Conservation (phyloP, 2,888 invertebrate species). For the Euzophera pinguis region DNA sequence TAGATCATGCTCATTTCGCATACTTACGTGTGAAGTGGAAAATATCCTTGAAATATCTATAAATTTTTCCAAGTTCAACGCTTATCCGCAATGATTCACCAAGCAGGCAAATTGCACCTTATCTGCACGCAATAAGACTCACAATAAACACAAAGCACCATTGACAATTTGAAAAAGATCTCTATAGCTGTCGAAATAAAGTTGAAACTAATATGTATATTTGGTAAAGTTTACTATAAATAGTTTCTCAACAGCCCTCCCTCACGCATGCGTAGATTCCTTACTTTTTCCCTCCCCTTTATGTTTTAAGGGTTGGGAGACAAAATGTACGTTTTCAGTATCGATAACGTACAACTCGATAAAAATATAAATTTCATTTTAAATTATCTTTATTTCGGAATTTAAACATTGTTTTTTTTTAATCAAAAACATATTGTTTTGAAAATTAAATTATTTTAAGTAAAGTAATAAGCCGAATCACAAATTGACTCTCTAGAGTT, state of each 20-base stretch:
- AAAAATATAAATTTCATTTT: too few species aligned
- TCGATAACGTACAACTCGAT: neutral
- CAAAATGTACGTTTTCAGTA: neutral
- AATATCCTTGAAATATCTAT: neutral
- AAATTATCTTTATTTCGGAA: too few species aligned
- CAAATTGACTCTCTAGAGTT: too few species aligned
- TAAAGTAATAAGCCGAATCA: too few species aligned
- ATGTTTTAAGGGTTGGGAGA: slow-evolving; percentile 17
- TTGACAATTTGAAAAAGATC: neutral
- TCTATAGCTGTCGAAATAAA: neutral
- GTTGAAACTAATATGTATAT: neutral
- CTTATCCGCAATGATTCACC: slow-evolving; percentile 8
- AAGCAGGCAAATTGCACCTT: neutral
- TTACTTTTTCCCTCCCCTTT: slow-evolving; percentile 19
- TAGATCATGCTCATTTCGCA: too few species aligned
- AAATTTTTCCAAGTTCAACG: slow-evolving; percentile 9
- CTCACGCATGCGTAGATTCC: slow-evolving; percentile 26
- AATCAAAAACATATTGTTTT: too few species aligned
- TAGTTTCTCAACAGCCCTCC: slow-evolving; percentile 16
- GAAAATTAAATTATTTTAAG: too few species aligned
- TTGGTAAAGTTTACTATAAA: slow-evolving; percentile 1
- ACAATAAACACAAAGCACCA: neutral
- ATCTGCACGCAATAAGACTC: neutral
- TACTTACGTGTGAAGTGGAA: neutral
- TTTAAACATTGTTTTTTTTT: too few species aligned